Percentiles rank a stretch among this genome's conserved stretches.
phyloP scores from a whole-genome alignment of 2,888 invertebrate species.

The Augiades crinisus region DNA sequence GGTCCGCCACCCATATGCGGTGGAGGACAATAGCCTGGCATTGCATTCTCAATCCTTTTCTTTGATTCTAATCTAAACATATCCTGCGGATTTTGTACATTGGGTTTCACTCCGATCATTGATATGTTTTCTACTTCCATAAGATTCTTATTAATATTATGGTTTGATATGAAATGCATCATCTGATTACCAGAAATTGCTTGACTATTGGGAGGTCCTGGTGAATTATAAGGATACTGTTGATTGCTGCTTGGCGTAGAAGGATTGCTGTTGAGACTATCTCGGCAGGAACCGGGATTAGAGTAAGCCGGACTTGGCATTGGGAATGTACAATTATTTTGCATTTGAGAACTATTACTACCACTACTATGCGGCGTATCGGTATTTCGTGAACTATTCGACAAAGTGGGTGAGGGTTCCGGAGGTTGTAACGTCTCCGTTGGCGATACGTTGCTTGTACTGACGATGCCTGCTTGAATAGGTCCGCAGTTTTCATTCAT shows the following conservation, averaged over 20 bases:
- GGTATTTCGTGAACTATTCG: constrained; percentile 74
- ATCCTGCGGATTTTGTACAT: constrained; percentile 52
- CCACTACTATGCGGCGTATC: constrained; percentile 72
- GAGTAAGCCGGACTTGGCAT: constrained; percentile 78
- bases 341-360: constrained; percentile 55
- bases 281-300: constrained; percentile 64
- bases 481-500: constrained; percentile 85
- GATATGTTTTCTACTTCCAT: constrained; percentile 79
- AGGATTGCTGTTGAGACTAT: constrained; percentile 60
- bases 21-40: constrained; percentile 75
- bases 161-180: constrained; percentile 78
- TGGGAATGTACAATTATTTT: constrained; percentile 61
- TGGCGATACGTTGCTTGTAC: constrained; percentile 90
- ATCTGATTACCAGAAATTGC: constrained; percentile 66
- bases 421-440: constrained; percentile 76
- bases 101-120: constrained; percentile 71
- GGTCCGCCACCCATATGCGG: constrained; percentile 74
- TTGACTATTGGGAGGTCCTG: constrained; percentile 59
- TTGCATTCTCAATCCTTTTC: constrained; percentile 59
- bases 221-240: constrained; percentile 60
- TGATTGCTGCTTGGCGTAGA: constrained; percentile 59
- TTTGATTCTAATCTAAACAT: constrained; percentile 51
- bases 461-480: constrained; percentile 92
- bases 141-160: constrained; percentile 74
- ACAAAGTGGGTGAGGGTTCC: constrained; percentile 83